Evolutionary conservation across 2,888 invertebrate genomes (phyloP).

Genomic region (Xanthia togata): DNA sequence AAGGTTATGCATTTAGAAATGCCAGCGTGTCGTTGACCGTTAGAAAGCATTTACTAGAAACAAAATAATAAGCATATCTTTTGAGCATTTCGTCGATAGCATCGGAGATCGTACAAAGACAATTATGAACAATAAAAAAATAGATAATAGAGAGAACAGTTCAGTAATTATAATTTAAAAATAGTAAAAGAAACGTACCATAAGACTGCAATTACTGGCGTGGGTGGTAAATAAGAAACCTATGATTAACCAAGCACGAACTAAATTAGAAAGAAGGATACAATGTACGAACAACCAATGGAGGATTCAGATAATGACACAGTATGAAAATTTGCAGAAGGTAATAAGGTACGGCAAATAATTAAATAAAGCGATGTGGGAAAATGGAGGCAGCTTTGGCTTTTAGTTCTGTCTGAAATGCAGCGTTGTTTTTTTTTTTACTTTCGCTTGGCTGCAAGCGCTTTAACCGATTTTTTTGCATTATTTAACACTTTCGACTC

Average conservation of each 20-base stretch:
- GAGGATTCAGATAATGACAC: constrained; percentile 16
- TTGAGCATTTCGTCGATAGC: not conserved
- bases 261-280: constrained; percentile 57
- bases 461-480: not conserved
- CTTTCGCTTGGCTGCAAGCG: accelerated
- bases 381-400: not conserved
- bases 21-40: constrained; percentile 1
- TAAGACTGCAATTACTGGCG: constrained; percentile 52
- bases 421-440: too few species aligned
- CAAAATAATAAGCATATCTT: constrained; percentile 2
- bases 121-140: constrained; percentile 58
- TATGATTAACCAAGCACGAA: constrained; percentile 61
- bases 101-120: constrained; percentile 26
- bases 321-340: too few species aligned
- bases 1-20: constrained; percentile 19
- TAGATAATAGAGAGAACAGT: constrained; percentile 36
- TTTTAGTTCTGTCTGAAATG: not conserved
- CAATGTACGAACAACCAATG: constrained; percentile 45
- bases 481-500: too few species aligned
- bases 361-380: not conserved
- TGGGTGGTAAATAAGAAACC: constrained; percentile 61
- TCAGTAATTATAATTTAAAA: constrained; percentile 43
- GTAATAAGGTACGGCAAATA: not conserved
- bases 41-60: constrained; percentile 29
- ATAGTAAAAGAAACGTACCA: constrained; percentile 46